A percentile compares a stretch with the other conserved stretches of the same genome.
phyloP scores from a whole-genome alignment of 2,888 invertebrate genomes.

The Autographa pulchrina region DNA sequence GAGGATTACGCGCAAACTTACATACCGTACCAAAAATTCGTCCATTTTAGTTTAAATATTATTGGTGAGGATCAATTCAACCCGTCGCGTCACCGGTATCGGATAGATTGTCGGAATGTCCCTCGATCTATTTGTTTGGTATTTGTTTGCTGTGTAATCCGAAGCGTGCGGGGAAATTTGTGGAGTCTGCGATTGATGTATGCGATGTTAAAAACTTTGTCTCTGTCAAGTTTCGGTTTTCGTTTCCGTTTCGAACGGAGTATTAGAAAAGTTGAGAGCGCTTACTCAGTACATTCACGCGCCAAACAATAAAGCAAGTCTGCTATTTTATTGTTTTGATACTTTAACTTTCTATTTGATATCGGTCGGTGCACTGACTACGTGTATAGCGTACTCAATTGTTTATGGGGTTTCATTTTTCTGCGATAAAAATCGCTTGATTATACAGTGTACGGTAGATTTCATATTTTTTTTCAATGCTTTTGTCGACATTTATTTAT shows the following conservation, averaged over 20 bases:
- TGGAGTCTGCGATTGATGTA: conserved; percentile 60
- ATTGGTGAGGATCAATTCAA: conserved; percentile 54
- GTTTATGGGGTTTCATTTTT: neutral
- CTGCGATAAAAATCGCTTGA: neutral
- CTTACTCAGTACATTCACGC: conserved; percentile 55
- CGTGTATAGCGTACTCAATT: conserved; percentile 36
- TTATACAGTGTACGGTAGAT: neutral
- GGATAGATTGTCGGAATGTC: conserved; percentile 54
- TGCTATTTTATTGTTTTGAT: conserved; percentile 54
- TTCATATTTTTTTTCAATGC: neutral
- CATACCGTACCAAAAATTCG: conserved; percentile 56
- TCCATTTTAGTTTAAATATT: conserved; percentile 66
- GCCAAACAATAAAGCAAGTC: conserved; percentile 52
- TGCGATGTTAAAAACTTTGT: conserved; percentile 51
- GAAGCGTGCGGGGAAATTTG: conserved; percentile 61
- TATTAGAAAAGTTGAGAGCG: conserved; percentile 56
- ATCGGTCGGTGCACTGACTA: conserved; percentile 41
- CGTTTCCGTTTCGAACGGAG: conserved; percentile 27
- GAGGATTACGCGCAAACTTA: conserved; percentile 43
- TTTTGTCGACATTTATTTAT: neutral
- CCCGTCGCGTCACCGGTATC: conserved; percentile 25
- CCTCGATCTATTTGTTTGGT: conserved; percentile 57
- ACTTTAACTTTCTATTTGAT: conserved; percentile 56
- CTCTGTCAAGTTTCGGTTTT: conserved; percentile 39
- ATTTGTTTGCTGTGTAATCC: conserved; percentile 70